phyloP scores from a whole-genome alignment of 2,888 invertebrate species.

The Aethes cnicana region DNA sequence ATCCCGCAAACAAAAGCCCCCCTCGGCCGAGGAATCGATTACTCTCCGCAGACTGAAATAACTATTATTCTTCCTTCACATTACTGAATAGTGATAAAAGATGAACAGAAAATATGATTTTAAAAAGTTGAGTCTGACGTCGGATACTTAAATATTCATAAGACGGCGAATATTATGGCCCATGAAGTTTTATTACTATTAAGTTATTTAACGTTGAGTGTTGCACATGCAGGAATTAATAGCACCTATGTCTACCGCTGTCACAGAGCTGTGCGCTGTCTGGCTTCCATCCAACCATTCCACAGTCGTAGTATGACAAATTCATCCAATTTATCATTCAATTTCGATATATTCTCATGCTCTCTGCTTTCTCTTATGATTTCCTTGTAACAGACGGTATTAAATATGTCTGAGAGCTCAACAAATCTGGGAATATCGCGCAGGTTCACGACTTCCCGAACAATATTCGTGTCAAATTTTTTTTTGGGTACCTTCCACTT shows the following conservation, averaged over 20 bases:
- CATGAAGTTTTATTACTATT: constrained; percentile 77
- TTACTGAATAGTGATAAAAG: constrained; percentile 5
- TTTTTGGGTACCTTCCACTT: too few relatives aligned
- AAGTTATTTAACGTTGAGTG: constrained; percentile 74
- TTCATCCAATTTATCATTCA: constrained; percentile 2
- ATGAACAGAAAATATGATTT: constrained; percentile 4
- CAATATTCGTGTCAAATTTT: too few relatives aligned
- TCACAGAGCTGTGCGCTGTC: constrained; percentile 6
- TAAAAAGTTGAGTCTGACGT: background rate
- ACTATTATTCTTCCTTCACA: background rate
- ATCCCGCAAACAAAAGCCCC: background rate
- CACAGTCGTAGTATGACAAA: background rate
- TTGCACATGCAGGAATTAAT: constrained; percentile 23
- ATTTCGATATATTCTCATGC: background rate
- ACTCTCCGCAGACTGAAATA: background rate
- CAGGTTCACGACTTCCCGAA: too few relatives aligned
- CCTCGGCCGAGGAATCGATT: background rate
- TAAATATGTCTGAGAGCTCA: too few relatives aligned
- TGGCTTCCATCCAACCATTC: constrained; percentile 19
- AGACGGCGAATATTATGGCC: constrained; percentile 72
- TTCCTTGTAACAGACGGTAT: too few relatives aligned
- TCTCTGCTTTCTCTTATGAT: background rate
- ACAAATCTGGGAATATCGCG: too few relatives aligned
- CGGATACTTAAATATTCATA: constrained; percentile 54
- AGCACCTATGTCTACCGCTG: constrained; percentile 12